Base-by-base conservation (phyloP, 1,140 invertebrate species). In the Eumeta japonica region DNA sequence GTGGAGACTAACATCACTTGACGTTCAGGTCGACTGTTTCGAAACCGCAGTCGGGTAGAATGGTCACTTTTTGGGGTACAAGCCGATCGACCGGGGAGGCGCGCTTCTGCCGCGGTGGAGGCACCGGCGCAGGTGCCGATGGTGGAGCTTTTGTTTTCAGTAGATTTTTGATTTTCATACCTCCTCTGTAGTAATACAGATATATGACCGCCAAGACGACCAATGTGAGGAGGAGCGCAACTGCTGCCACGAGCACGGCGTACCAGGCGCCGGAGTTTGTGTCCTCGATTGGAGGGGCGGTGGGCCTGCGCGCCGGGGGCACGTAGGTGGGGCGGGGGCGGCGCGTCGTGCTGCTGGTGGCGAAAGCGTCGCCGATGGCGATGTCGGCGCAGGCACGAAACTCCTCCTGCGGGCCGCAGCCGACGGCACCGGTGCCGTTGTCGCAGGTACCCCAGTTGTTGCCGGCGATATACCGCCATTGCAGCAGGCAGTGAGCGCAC, bases 361-460 rank as follows among this genome's bases (percentile, higher is more conserved):
- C 48, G 40, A 59, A 68, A 7, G 42, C 40, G 18, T 82, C 79
- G 0, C 78, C 81, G 12, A 94, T 86, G 1, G 80, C 73, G 9
- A 94, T 83, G 53, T 94, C 91, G 1, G 90, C 84, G 50, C 91
- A 94, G 0, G 87, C 85, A 5, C 90, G 79, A 56, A 94, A 94
- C 55, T 92, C 88, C 58, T 93, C 90, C 62, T 93, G 90, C 0
- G 85, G 84, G 0, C 90, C 90, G 57, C 90, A 93, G 2, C 89
- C 89, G 2, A 91, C 83, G 1, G 80, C 81, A 19, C 82, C 85
- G 24, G 80, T 81, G 2, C 85, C 86, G 50, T 89, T 83, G 14
- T 75, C 77, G 52, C 88, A 89, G 0, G 76, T 81, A 1, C 86
- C 86, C 87, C 87, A 89, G 55, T 87, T 88, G 52, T 89, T 89